Base-by-base conservation (phyloP, 2,888 invertebrate species). In the Coelinius sp. region DNA sequence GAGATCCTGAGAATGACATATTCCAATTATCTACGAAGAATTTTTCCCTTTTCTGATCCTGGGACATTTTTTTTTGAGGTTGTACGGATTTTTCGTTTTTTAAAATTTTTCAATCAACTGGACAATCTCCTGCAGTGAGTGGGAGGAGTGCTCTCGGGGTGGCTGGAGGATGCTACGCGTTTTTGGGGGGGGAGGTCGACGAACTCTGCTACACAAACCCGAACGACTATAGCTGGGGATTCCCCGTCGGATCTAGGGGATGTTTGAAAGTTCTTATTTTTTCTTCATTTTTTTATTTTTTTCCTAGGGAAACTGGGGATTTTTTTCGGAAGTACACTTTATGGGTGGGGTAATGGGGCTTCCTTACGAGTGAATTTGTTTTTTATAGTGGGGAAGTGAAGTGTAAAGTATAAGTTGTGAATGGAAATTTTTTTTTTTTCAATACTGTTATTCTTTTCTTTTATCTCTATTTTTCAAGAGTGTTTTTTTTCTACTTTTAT, bases 201-300 rank as follows among this genome's bases (percentile, higher is more conserved):
- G 59, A 59, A 59, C 59, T 59, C 59, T 59, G 17, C 12, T 7
- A 56, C 17, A 59, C 17, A 35, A 59, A 59, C 14, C 59, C 56
- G 56, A 59, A 59, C 59, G 20, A 59, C 25, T n/a, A n/a, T n/a
- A n/a, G n/a, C n/a, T 31, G 59, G 59, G 59, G 59, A 59, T 35
- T 59, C 59, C 59, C 59, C 59, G n/a, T 35, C 56, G 31, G 35
- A 59, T 59, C 59, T 59, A 59, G 59, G 59, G 59, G 27, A 56
- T 56, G 31, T 56, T 56, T 17, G 20, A 49, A 49, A 20, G 20
- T 49, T 49, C 17, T 49, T 49, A 1, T 1, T 17, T 20, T 49
- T 49, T 49, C n/a, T n/a, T n/a, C n/a, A n/a, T 49, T 17, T 49
- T 20, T 49, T 7, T 8, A 5, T 20, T 20, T 49, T 14, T 49